A percentile compares a stretch with the other conserved stretches of the same genome.
phyloP scores from a whole-genome alignment of 2,888 invertebrate genomes.

The Euplagia quadripunctaria region DNA sequence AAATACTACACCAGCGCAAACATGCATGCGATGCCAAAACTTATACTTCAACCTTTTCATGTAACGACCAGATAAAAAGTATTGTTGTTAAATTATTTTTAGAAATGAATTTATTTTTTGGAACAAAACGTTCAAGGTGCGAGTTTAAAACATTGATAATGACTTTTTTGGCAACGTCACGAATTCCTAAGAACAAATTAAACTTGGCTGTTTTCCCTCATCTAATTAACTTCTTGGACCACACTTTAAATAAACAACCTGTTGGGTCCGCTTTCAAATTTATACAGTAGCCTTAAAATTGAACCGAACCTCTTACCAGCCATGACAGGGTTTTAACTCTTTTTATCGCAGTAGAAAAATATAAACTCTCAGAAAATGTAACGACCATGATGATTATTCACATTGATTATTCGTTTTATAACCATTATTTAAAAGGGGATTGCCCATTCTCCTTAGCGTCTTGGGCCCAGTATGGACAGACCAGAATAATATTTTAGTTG shows the following conservation, averaged over 20 bases:
- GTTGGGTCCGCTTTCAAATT: slow-evolving; percentile 49
- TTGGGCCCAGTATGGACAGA: too few relatives aligned
- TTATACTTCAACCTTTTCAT: not conserved
- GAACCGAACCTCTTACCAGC: slow-evolving; percentile 27
- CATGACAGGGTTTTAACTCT: slow-evolving; percentile 14
- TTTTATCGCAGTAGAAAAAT: not conserved
- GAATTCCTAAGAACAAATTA: slow-evolving; percentile 58
- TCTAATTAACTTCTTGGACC: slow-evolving; percentile 61
- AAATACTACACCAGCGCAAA: not conserved
- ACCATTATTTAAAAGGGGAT: too few relatives aligned
- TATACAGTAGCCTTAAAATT: slow-evolving; percentile 33
- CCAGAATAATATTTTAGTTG: too few relatives aligned
- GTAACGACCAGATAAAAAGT: not conserved
- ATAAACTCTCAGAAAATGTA: not conserved
- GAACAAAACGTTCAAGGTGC: slow-evolving; percentile 35
- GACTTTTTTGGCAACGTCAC: slow-evolving; percentile 58
- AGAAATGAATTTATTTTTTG: slow-evolving; percentile 36
- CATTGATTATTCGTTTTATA: too few relatives aligned
- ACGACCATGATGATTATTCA: not conserved
- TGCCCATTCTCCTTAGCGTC: too few relatives aligned
- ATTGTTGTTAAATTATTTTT: slow-evolving; percentile 6
- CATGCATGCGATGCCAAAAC: not conserved
- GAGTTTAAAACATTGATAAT: slow-evolving; percentile 51
- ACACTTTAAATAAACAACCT: slow-evolving; percentile 58
- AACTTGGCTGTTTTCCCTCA: slow-evolving; percentile 57